Conservation (phyloP, 2,888 invertebrate genomes). For the Acronicta alni region DNA sequence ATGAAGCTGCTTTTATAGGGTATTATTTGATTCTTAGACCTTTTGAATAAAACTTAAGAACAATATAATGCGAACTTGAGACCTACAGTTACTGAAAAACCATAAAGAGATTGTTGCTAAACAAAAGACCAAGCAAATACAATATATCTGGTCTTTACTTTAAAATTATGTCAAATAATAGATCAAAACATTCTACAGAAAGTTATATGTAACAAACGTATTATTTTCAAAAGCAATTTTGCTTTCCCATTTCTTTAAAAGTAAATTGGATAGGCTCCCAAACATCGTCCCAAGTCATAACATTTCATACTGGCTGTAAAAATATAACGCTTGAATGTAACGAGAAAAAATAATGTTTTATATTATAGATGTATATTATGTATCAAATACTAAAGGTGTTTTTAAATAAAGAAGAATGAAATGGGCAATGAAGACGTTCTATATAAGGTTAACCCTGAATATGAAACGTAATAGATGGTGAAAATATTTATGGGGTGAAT, state of each 20-base stretch:
- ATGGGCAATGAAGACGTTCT: conserved; percentile 20
- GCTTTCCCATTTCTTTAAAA: conserved; percentile 8
- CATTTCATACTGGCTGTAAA: conserved; percentile 16
- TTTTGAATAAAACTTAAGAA: background rate
- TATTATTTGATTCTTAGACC: conserved; percentile 1
- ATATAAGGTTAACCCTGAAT: conserved; percentile 31
- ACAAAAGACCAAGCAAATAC: background rate
- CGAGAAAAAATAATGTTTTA: conserved; percentile 1
- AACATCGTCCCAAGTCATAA: background rate
- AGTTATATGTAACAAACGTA: background rate
- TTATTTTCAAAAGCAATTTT: conserved; percentile 3
- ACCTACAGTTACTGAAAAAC: background rate
- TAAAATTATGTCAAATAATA: too few relatives aligned
- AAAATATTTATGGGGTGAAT: conserved; percentile 13
- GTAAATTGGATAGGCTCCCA: conserved; percentile 11
- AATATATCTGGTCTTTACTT: too few relatives aligned
- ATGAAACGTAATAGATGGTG: conserved; percentile 8
- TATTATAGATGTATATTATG: conserved; percentile 7
- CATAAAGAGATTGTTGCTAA: background rate
- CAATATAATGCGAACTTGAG: background rate
- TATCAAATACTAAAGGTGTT: conserved; percentile 5
- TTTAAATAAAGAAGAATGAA: background rate
- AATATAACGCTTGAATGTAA: conserved; percentile 6
- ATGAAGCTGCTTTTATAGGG: background rate
- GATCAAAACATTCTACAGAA: too few relatives aligned